phyloP scores from a whole-genome alignment of 1,140 invertebrate species.

The Antheraea pernyi region DNA sequence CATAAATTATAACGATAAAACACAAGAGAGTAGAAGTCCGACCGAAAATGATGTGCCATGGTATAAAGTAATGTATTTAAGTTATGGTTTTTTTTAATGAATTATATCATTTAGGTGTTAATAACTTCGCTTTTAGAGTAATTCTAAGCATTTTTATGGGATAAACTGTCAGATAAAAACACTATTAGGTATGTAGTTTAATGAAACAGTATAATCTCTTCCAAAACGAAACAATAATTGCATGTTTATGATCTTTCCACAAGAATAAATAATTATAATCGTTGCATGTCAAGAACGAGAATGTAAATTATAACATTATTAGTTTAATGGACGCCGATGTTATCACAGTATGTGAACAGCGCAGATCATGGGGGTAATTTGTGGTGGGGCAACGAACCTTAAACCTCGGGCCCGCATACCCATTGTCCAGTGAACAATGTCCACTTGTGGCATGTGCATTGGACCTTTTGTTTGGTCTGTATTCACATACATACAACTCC shows the following conservation, averaged over 20 bases:
- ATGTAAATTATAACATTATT: conserved; percentile 46
- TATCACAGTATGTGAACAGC: conserved; percentile 41
- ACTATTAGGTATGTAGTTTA: too few species aligned
- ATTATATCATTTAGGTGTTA: too few species aligned
- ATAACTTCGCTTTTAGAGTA: too few species aligned
- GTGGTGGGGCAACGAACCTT: conserved; percentile 55
- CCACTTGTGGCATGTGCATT: conserved; percentile 24
- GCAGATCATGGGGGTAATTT: conserved; percentile 61
- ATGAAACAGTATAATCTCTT: too few species aligned
- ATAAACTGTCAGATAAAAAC: neutral
- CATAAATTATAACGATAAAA: too few species aligned
- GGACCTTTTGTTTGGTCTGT: conserved; percentile 3
- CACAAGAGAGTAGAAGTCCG: too few species aligned
- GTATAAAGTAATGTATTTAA: too few species aligned
- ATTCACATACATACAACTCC: neutral
- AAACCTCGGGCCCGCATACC: conserved; percentile 46
- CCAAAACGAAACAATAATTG: neutral
- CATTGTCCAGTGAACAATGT: conserved; percentile 50
- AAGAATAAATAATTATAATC: neutral
- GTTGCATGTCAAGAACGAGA: conserved; percentile 13
- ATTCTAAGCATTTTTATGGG: too few species aligned
- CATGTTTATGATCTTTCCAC: neutral
- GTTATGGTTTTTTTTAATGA: too few species aligned
- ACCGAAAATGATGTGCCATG: too few species aligned
- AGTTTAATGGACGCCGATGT: conserved; percentile 52